Percentiles rank a stretch among this genome's conserved stretches.
These are phyloP conservation scores for Trissonchulus latispiculum DNA, from an alignment of 2,888 invertebrate genomes.

Conservation along the genomic window DNA sequence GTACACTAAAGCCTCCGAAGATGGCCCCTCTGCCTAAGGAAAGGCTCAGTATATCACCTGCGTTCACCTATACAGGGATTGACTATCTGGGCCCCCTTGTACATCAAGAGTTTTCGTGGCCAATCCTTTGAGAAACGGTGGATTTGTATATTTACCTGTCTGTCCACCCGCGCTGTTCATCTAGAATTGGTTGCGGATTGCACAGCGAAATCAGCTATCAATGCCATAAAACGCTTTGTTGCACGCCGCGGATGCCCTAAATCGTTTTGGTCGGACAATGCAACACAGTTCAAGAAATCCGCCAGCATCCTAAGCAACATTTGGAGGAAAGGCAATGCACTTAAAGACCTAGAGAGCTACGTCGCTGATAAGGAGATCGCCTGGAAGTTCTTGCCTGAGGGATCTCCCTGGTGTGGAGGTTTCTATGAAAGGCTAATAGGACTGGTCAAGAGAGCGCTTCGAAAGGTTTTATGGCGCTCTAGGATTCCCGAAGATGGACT, in stretches of 20 bases:
- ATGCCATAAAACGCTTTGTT: no score
- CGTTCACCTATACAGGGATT: constrained; percentile 33
- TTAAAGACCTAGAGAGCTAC: background rate
- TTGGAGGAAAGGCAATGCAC: constrained; percentile 14
- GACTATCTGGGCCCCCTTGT: constrained; percentile 45
- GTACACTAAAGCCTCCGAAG: constrained; percentile 9
- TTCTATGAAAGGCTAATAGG: constrained; percentile 46
- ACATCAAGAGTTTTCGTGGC: no score
- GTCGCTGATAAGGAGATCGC: constrained; percentile 26
- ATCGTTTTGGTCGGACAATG: constrained; percentile 44
- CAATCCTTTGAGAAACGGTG: constrained; percentile 33
- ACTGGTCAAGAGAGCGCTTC: no score
- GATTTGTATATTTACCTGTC: constrained; percentile 45
- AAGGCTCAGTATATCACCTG: constrained; percentile 12
- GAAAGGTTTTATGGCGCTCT: no score
- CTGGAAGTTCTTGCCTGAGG: constrained; percentile 45
- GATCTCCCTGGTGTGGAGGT: constrained; percentile 48
- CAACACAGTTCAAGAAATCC: constrained; percentile 44
- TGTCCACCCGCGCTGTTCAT: constrained; percentile 43
- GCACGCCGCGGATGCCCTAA: constrained; percentile 38
- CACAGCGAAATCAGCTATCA: no score
- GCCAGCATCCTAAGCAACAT: constrained; percentile 35
- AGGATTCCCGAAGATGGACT: constrained; percentile 3
- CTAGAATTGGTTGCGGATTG: no score
- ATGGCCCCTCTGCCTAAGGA: constrained; percentile 22